A percentile compares a stretch with the other conserved stretches of the same genome.
phyloP scores from a whole-genome alignment of 1,140 invertebrate genomes.

The Bicyclus anynana region DNA sequence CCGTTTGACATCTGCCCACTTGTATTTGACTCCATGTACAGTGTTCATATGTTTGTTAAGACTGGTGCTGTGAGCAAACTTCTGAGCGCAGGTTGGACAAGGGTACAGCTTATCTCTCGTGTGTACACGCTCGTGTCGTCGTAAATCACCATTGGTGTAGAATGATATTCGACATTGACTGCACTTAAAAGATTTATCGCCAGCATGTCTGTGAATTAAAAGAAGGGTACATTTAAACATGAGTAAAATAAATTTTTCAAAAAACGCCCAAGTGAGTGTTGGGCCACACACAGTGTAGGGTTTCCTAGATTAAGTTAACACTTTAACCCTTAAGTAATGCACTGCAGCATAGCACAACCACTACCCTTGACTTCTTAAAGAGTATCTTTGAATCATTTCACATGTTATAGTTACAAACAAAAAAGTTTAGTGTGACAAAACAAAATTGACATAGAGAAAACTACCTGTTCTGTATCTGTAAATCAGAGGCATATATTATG shows the following conservation, averaged over 20 bases:
- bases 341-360: too few relatives aligned
- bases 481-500: too few relatives aligned
- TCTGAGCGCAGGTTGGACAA: slow-evolving; percentile 76
- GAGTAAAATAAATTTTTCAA: background rate
- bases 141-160: slow-evolving; percentile 62
- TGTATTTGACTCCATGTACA: slow-evolving; percentile 60
- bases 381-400: too few relatives aligned
- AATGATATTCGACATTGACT: slow-evolving; percentile 56
- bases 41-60: slow-evolving; percentile 71
- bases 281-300: too few relatives aligned
- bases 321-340: too few relatives aligned
- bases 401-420: too few relatives aligned
- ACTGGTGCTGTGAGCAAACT: slow-evolving; percentile 70
- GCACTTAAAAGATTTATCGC: slow-evolving; percentile 68
- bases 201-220: slow-evolving; percentile 56
- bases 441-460: too few relatives aligned
- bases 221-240: background rate
- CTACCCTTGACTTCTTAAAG: too few relatives aligned
- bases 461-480: too few relatives aligned
- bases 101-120: slow-evolving; percentile 78
- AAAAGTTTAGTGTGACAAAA: too few relatives aligned
- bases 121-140: slow-evolving; percentile 73
- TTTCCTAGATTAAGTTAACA: too few relatives aligned
- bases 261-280: too few relatives aligned
- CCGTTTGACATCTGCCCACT: slow-evolving; percentile 55